Evolutionary conservation across 2,113 vertebrate species (phyloP), one percentile per base, ranked within the genome.

Genomic region (Gopherus flavomarginatus): DNA sequence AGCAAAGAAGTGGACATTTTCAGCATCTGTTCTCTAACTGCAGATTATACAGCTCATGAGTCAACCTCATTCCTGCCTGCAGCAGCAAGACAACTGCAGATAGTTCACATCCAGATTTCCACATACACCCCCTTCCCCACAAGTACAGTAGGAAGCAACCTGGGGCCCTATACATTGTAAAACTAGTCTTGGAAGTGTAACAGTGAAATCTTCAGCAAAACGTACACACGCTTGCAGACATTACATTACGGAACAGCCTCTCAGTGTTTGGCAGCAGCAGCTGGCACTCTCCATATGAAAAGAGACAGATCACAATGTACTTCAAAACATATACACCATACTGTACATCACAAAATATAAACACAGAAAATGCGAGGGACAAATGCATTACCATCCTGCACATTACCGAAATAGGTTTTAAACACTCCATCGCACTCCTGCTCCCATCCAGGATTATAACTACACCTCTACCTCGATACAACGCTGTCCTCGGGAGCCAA

Each of bases 51-150:
- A 65, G 59, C 59, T 65, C 31, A 8, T 35, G 31, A 65, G 31
- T 24, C 38, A 75, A 75, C 69, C 38, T 11, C 69, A 42, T 42
- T 38, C 69, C 21, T 5, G 9, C 6, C 17, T 69, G 4, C 19
- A 22, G n/a, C n/a, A 29, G 57, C 57, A 62, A 57, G 57, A 12
- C 12, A 31, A 29, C 57, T 3, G 12, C 59, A 65, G 59, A 35
- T 11, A 4, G 31, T 65, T 65, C 59, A 65, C 31, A 65, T 65
- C 59, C 59, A 65, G 27, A 62, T 65, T 65, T 50, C 50, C 49
- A 50, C 24, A 4, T 6, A 2, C 5, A 1, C 14, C 59, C 59
- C 12, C 59, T 2, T 8, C 11, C 11, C 27, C 59, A 8, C 6
- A 3, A 65, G 14, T 16, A 65, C 59, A 65, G 31, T 16, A 65